These are phyloP conservation scores for Cheilosia urbana DNA, from an alignment of 2,888 invertebrate species.

Conservation along the genomic window DNA sequence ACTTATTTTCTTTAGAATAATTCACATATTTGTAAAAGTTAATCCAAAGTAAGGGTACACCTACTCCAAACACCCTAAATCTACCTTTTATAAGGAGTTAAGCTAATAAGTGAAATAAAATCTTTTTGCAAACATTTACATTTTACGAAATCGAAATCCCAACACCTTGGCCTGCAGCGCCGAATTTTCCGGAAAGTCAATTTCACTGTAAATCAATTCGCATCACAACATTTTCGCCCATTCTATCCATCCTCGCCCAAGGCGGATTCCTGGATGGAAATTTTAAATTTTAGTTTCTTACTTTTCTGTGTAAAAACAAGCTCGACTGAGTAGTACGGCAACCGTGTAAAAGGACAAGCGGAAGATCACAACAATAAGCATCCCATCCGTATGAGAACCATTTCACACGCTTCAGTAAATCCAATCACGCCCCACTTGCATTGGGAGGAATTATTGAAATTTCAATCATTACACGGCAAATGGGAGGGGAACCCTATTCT, in stretches of 20 bases:
- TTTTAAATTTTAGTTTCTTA: slow-evolving; percentile 3
- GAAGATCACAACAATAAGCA: slow-evolving; percentile 19
- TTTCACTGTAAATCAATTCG: slow-evolving; percentile 34
- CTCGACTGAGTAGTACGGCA: not conserved
- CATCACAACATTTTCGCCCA: not conserved
- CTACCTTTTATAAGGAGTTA: not conserved
- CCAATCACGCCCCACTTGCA: not conserved
- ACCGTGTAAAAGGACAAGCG: not conserved
- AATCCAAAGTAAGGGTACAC: no score
- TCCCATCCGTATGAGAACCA: slow-evolving; percentile 3
- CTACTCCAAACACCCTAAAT: no score
- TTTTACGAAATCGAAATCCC: not conserved
- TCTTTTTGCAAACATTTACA: not conserved
- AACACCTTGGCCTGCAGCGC: slow-evolving; percentile 10
- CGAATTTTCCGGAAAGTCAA: slow-evolving; percentile 28
- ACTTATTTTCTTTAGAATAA: no score
- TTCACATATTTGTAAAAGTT: no score
- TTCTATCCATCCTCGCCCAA: slow-evolving; percentile 1
- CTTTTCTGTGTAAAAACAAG: not conserved
- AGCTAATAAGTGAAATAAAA: not conserved
- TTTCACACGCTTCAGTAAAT: not conserved
- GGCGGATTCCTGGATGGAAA: slow-evolving; percentile 23
- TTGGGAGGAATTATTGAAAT: slow-evolving; percentile 51
- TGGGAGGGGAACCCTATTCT: not conserved
- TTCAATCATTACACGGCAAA: slow-evolving; percentile 34